A percentile compares a stretch with the other conserved stretches of the same genome.
These are phyloP conservation scores for Piprites chloris DNA, from an alignment of 2,113 vertebrate genomes.

Conservation along the genomic window DNA sequence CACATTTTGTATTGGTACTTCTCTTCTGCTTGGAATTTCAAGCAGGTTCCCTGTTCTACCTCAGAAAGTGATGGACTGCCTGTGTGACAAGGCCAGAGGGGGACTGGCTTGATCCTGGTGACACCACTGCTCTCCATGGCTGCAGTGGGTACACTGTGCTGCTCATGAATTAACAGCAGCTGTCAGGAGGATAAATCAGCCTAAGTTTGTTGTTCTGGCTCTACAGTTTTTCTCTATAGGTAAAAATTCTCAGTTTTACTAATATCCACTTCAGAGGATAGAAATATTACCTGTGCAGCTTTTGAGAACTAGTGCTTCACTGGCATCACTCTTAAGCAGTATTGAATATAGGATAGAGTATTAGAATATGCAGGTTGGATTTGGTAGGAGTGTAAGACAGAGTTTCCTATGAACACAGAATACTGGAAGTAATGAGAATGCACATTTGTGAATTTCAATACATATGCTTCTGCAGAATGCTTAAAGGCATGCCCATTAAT, in stretches of 20 bases:
- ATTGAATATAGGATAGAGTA: neutral
- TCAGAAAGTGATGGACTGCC: neutral
- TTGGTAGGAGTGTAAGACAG: neutral
- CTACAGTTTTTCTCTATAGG: neutral
- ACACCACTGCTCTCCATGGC: neutral
- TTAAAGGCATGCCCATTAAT: neutral
- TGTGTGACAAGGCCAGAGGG: neutral
- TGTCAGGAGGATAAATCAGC: neutral
- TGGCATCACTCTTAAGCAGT: neutral
- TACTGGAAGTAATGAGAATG: neutral
- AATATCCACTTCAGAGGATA: neutral
- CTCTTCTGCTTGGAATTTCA: neutral
- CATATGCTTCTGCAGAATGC: neutral
- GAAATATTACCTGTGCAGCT: neutral
- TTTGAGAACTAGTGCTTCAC: neutral
- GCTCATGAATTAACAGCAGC: neutral
- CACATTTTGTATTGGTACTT: neutral
- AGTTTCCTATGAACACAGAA: neutral
- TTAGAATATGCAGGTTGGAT: neutral
- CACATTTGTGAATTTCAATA: neutral
- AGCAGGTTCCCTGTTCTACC: neutral
- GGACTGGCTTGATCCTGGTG: neutral
- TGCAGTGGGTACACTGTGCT: rapidly evolving
- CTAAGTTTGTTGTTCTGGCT: neutral
- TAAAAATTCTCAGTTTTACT: neutral